Conservation (phyloP, 2,113 vertebrate species). For the Malurus cyaneus region DNA sequence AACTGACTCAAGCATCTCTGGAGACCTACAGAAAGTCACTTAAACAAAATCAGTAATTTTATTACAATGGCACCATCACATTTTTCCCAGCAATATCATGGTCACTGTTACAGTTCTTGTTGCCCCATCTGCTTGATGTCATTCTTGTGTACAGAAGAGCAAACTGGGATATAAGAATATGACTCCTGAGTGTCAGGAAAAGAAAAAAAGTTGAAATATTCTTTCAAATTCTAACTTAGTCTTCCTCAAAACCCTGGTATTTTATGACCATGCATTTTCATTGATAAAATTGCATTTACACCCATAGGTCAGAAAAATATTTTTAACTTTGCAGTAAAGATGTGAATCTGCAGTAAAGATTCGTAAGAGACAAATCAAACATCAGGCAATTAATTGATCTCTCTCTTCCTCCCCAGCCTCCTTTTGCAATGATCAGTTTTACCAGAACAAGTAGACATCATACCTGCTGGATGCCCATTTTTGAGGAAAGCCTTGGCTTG, state of each 20-base stretch:
- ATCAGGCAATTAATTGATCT: background rate
- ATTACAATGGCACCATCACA: background rate
- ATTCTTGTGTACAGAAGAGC: background rate
- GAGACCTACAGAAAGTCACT: background rate
- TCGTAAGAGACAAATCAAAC: background rate
- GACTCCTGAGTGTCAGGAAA: background rate
- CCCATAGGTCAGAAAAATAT: background rate
- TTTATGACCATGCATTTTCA: background rate
- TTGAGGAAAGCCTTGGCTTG: background rate
- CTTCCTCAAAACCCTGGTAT: background rate
- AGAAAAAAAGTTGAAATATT: background rate
- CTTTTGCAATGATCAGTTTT: background rate
- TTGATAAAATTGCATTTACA: background rate
- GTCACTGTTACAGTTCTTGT: background rate
- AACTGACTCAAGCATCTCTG: background rate
- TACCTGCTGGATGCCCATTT: background rate
- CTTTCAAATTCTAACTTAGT: background rate
- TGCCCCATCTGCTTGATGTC: background rate
- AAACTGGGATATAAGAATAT: background rate
- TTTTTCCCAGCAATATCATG: background rate
- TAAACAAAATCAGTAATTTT: background rate
- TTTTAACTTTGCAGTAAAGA: background rate
- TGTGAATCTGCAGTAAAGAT: too few relatives aligned
- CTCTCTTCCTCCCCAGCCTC: background rate
- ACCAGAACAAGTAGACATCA: background rate